A percentile compares a stretch with the other conserved stretches of the same genome.
phyloP scores from a whole-genome alignment of 92 coral and sea anemone genomes.

The Metridium senile region DNA sequence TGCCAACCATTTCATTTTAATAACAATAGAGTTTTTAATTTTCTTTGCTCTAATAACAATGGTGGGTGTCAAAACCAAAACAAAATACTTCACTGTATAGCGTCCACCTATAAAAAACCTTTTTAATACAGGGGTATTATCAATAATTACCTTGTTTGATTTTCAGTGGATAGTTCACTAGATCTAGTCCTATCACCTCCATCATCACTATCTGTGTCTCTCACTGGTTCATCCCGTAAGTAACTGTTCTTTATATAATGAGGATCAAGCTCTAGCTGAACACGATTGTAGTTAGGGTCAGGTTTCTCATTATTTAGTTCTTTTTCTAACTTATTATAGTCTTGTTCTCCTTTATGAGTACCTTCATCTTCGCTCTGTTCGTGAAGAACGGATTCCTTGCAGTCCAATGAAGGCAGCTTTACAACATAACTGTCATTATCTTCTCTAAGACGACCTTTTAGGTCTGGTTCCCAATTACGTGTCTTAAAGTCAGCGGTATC shows the following conservation, averaged over 20 bases:
- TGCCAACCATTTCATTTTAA: too few species aligned
- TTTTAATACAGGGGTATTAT: background rate
- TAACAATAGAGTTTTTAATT: too few species aligned
- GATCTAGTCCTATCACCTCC: background rate
- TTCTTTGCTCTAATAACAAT: too few species aligned
- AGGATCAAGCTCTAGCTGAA: slow-evolving; percentile 24
- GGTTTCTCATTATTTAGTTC: slow-evolving; percentile 12
- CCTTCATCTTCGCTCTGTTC: slow-evolving; percentile 18
- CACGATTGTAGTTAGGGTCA: slow-evolving; percentile 6
- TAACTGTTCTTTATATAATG: slow-evolving; percentile 33
- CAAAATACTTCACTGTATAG: too few species aligned
- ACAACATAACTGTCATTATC: slow-evolving; percentile 14
- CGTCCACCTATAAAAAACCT: too few species aligned
- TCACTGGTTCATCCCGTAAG: slow-evolving; percentile 37
- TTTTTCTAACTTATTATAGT: slow-evolving; percentile 1
- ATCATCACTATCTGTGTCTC: slow-evolving; percentile 50
- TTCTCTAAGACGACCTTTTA: background rate
- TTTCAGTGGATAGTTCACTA: slow-evolving; percentile 13
- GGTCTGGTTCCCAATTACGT: background rate
- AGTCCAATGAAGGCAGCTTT: slow-evolving; percentile 11
- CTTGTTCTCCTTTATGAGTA: slow-evolving; percentile 1
- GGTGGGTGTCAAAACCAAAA: too few species aligned
- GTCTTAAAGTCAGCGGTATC: background rate
- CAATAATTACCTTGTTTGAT: slow-evolving; percentile 32
- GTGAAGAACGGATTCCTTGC: slow-evolving; percentile 8